Evolutionary conservation across 2,888 invertebrate species (phyloP).

Genomic region (Nycteola revayana): DNA sequence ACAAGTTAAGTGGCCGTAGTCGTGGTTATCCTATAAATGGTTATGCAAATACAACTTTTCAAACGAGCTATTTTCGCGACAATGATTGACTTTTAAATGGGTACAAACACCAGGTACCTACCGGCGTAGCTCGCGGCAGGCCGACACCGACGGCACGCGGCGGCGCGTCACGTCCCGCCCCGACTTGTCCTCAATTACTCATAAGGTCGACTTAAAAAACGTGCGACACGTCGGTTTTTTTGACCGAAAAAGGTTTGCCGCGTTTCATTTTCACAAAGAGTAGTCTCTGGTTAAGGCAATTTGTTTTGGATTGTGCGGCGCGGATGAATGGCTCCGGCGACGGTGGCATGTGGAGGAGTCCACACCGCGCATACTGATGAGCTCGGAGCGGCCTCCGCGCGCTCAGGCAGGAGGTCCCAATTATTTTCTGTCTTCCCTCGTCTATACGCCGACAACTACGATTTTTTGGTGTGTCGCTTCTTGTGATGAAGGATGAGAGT

Average conservation of each 20-base stretch:
- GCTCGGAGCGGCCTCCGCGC: slow-evolving; percentile 24
- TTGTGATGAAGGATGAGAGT: background rate
- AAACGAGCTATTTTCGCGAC: slow-evolving; percentile 53
- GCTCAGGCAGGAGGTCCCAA: slow-evolving; percentile 48
- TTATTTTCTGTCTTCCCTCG: slow-evolving; percentile 48
- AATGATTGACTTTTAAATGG: slow-evolving; percentile 75
- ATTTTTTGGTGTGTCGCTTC: slow-evolving; percentile 35
- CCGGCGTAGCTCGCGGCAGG: slow-evolving; percentile 40
- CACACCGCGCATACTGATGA: slow-evolving; percentile 63
- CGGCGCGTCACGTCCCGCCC: slow-evolving; percentile 3
- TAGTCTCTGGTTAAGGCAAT: slow-evolving; percentile 57
- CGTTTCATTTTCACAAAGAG: slow-evolving; percentile 53
- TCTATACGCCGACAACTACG: slow-evolving; percentile 28
- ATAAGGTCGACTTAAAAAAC: slow-evolving; percentile 46
- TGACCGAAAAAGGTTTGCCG: slow-evolving; percentile 47
- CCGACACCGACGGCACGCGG: slow-evolving; percentile 6
- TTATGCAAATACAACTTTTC: slow-evolving; percentile 57
- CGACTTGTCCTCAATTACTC: slow-evolving; percentile 52
- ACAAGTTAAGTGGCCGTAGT: slow-evolving; percentile 58
- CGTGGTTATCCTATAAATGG: slow-evolving; percentile 57
- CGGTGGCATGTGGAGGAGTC: slow-evolving; percentile 40
- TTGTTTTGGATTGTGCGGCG: slow-evolving; percentile 64
- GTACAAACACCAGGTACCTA: slow-evolving; percentile 47
- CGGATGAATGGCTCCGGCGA: slow-evolving; percentile 53
- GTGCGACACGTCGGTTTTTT: slow-evolving; percentile 43